A percentile compares a stretch with the other conserved stretches of the same genome.
These are phyloP conservation scores for Melanophora roralis DNA, from an alignment of 2,888 invertebrate species.

Conservation along the genomic window DNA sequence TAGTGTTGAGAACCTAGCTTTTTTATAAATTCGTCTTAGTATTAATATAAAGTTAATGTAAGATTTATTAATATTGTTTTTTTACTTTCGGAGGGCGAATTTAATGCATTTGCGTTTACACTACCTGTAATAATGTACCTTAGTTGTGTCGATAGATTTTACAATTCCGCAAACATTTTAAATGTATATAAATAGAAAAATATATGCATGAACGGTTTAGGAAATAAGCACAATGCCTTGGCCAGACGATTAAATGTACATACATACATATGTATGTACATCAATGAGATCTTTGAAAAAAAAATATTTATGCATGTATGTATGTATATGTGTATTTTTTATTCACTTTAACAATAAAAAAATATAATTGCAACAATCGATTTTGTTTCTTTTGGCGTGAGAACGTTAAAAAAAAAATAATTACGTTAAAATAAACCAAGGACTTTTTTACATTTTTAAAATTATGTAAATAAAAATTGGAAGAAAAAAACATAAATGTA, in stretches of 20 bases:
- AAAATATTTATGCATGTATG: too few relatives aligned
- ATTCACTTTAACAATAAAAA: constrained; percentile 15
- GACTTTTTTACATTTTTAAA: constrained; percentile 11
- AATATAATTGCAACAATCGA: constrained; percentile 30
- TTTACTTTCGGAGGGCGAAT: too few relatives aligned
- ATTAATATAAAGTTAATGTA: too few relatives aligned
- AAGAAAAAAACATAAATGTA: constrained; percentile 8
- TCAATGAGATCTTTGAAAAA: constrained; percentile 42
- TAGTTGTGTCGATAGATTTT: constrained; percentile 36
- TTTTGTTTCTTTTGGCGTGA: constrained; percentile 9
- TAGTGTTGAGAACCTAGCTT: too few relatives aligned
- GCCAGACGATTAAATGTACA: constrained; percentile 20
- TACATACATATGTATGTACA: constrained; percentile 10
- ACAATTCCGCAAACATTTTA: constrained; percentile 31
- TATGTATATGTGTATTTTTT: constrained; percentile 5
- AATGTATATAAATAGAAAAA: constrained; percentile 10
- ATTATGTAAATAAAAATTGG: constrained; percentile 21
- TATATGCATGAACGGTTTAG: constrained; percentile 13
- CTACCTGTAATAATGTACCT: too few relatives aligned
- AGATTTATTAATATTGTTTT: too few relatives aligned
- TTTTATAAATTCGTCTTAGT: too few relatives aligned
- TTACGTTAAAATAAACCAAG: constrained; percentile 33
- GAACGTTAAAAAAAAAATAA: constrained; percentile 39
- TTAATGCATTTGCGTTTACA: too few relatives aligned
- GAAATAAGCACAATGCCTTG: constrained; percentile 44